A percentile compares a stretch with the other conserved stretches of the same genome.
Conservation (phyloP, 1,140 invertebrate genomes). For the Brachionus sp. region DNA sequence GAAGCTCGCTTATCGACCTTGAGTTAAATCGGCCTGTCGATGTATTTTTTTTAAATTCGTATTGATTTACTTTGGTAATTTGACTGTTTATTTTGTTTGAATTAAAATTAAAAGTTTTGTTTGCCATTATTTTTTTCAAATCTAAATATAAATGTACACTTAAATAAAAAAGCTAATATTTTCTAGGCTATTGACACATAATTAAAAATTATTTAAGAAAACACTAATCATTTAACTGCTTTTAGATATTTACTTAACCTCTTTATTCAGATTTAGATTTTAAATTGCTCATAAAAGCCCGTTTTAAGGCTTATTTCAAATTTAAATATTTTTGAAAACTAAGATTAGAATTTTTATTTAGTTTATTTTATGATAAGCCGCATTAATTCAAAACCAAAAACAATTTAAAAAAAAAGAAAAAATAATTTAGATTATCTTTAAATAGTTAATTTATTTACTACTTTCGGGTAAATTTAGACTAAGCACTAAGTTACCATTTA, state of each 20-base stretch:
- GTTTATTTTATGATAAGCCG: neutral
- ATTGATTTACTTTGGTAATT: neutral
- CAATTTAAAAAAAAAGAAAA: neutral
- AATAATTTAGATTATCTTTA: neutral
- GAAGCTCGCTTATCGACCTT: neutral
- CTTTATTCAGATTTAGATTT: neutral
- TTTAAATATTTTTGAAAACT: neutral
- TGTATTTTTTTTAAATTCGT: neutral
- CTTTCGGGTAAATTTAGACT: constrained; percentile 28
- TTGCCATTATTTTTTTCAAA: constrained; percentile 12
- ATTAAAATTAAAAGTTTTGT: neutral
- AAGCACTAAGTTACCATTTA: constrained; percentile 20
- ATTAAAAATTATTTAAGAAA: neutral
- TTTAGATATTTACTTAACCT: constrained; percentile 9
- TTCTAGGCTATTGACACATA: constrained; percentile 2
- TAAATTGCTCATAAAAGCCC: neutral
- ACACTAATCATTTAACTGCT: neutral
- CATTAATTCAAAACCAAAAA: neutral
- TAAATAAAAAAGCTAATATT: neutral
- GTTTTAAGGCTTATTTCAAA: neutral
- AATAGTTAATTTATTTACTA: neutral
- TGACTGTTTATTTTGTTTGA: neutral
- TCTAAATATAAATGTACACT: neutral
- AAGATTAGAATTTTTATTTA: neutral
- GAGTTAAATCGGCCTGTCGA: neutral